phyloP scores from a whole-genome alignment of 2,888 invertebrate genomes.

The Neoascia interrupta region DNA sequence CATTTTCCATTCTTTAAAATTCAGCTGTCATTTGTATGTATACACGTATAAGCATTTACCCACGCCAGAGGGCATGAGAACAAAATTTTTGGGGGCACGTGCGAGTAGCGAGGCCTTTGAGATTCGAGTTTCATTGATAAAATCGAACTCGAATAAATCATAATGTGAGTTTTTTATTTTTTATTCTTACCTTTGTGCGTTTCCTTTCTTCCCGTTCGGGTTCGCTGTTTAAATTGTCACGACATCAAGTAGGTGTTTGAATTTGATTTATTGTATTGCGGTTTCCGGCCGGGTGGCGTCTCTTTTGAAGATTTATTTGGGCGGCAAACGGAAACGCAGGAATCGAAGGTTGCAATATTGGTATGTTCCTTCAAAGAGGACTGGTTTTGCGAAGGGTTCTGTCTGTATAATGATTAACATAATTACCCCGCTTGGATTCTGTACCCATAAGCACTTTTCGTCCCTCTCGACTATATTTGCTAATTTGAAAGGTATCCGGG shows the following conservation, averaged over 20 bases:
- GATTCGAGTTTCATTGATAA: no score
- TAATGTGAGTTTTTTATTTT: no score
- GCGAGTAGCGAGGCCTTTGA: constrained; percentile 14
- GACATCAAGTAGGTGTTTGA: constrained; percentile 26
- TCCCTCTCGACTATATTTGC: no score
- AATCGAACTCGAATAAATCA: constrained; percentile 31
- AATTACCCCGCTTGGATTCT: no score
- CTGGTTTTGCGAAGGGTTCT: no score
- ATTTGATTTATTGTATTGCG: constrained; percentile 39
- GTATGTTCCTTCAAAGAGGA: no score
- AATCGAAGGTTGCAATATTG: no score
- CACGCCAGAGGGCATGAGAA: background rate
- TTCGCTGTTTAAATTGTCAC: constrained; percentile 34
- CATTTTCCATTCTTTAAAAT: constrained; percentile 41
- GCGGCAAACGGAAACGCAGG: constrained; percentile 34
- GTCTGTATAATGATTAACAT: no score
- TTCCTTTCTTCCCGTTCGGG: no score
- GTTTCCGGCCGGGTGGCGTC: constrained; percentile 41
- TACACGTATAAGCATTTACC: constrained; percentile 45
- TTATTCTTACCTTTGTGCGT: constrained; percentile 32
- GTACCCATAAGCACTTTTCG: no score
- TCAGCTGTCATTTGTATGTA: constrained; percentile 41
- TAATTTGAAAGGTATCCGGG: no score
- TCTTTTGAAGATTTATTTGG: constrained; percentile 38
- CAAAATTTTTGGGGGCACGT: constrained; percentile 35